A percentile compares a stretch with the other conserved stretches of the same genome.
Evolutionary conservation across 2,888 invertebrate species (phyloP).

Genomic region (Drosophila recens): DNA sequence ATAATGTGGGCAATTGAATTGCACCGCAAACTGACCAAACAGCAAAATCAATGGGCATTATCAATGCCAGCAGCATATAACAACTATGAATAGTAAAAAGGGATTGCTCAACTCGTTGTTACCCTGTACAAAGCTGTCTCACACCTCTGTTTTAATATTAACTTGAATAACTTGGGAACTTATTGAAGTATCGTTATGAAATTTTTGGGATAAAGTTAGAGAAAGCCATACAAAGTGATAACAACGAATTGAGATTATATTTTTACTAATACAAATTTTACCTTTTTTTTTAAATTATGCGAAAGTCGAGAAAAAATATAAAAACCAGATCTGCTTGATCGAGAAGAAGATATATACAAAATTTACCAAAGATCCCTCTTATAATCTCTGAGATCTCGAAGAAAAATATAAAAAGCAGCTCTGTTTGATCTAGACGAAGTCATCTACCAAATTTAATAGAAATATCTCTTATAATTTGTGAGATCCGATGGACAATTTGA

Average conservation of each 20-base stretch:
- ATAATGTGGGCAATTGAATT: background rate
- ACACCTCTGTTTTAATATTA: background rate
- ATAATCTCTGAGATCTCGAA: background rate
- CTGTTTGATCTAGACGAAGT: too few species aligned
- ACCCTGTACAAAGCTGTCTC: background rate
- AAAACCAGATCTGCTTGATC: background rate
- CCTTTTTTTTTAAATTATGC: background rate
- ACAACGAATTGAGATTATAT: too few species aligned
- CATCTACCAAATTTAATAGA: background rate
- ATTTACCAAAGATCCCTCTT: background rate
- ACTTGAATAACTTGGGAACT: background rate
- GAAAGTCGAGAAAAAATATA: background rate
- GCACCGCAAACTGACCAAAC: slow-evolving; percentile 24
- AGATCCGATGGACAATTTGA: too few species aligned
- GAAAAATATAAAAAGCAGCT: background rate
- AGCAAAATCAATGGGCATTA: slow-evolving; percentile 50
- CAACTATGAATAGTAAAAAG: background rate
- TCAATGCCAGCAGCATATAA: slow-evolving; percentile 22
- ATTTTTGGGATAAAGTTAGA: background rate
- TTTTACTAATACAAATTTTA: background rate
- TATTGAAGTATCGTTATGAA: background rate
- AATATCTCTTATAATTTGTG: background rate
- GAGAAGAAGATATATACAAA: background rate
- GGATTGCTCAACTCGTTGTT: background rate
- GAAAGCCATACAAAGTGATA: background rate